phyloP scores from a whole-genome alignment of 2,888 invertebrate genomes.

The Ferdinandea cuprea region DNA sequence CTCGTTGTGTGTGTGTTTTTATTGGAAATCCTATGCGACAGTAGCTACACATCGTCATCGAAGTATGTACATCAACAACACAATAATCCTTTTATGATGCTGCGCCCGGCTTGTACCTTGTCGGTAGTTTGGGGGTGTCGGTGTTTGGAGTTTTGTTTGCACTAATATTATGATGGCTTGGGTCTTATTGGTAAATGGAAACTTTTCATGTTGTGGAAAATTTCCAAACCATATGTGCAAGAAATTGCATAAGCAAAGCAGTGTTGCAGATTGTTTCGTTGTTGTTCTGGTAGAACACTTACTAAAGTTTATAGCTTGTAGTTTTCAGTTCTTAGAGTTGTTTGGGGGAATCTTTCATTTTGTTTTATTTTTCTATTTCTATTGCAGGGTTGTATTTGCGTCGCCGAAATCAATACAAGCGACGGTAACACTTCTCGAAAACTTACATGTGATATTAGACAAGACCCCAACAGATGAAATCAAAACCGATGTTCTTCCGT shows the following conservation, averaged over 20 bases:
- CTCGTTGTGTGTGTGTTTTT: neutral
- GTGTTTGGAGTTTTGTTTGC: neutral
- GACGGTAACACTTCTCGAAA: conserved; percentile 93
- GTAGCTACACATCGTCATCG: neutral
- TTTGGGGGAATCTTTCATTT: neutral
- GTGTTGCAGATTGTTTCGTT: neutral
- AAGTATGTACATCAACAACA: conserved; percentile 8
- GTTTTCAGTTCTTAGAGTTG: neutral
- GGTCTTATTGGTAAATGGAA: conserved; percentile 21
- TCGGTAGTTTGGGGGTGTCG: neutral
- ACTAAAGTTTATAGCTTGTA: neutral
- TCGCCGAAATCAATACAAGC: conserved; percentile 92
- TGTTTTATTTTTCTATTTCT: conserved; percentile 25
- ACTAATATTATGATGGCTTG: neutral
- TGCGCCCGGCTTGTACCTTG: too few species aligned
- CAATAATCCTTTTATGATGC: conserved; percentile 20
- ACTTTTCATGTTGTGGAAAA: conserved; percentile 35
- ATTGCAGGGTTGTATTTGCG: conserved; percentile 88
- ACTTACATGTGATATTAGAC: conserved; percentile 93
- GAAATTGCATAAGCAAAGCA: conserved; percentile 35
- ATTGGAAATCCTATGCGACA: neutral
- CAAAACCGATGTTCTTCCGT: conserved; percentile 91
- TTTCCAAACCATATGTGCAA: conserved; percentile 20
- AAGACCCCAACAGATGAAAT: conserved; percentile 93
- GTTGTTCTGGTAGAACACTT: neutral